Base-by-base conservation (phyloP, 2,113 vertebrate genomes). In the Upupa epops region DNA sequence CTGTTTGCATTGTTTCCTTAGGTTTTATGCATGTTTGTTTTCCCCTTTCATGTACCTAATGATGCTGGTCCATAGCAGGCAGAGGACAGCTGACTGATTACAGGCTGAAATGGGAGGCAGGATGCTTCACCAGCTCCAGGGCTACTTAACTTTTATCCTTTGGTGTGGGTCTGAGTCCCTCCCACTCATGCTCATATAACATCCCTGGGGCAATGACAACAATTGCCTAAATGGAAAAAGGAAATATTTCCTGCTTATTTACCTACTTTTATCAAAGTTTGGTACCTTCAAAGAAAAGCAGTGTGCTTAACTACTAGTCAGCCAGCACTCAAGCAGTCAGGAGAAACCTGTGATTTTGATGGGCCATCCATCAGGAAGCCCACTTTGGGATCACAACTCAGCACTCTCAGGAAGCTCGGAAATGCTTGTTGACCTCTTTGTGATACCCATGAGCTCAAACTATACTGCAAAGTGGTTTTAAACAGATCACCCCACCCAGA, bases 231-330 rank as follows among this genome's bases (percentile, higher is more conserved):
- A 92, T 96, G 92, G 95, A 92, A 95, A 95, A 95, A 94, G 78
- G 91, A 96, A 88, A 94, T 60, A 83, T 87, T 96, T 96, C 96
- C 95, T 96, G 94, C 93, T 71, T 15, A 58, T 89, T 92, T 94
- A 95, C 94, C 89, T 79, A 79, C 89, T 95, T 94, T 77, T 80
- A 93, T 91, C 64, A 81, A 81, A 80, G 92, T 89, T 93, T 93
- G 68, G 45, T 86, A 93, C 91, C 91, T 96, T 90, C 90, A 95
- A 95, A 94, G 86, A 88, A 85, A 21, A 94, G 78, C 49, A 73
- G n/a, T 1, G 6, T 72, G 65, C 66, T 84, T 34, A 76, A 66
- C 77, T 94, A 45, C 74, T 66, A 76, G 56, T 49, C 85, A 92
- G 65, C 15, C 60, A 88, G 58, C 54, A n/a, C 74, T 75, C n/a